Conservation (phyloP, 1,140 invertebrate genomes). For the Drosophila ercepeae region DNA sequence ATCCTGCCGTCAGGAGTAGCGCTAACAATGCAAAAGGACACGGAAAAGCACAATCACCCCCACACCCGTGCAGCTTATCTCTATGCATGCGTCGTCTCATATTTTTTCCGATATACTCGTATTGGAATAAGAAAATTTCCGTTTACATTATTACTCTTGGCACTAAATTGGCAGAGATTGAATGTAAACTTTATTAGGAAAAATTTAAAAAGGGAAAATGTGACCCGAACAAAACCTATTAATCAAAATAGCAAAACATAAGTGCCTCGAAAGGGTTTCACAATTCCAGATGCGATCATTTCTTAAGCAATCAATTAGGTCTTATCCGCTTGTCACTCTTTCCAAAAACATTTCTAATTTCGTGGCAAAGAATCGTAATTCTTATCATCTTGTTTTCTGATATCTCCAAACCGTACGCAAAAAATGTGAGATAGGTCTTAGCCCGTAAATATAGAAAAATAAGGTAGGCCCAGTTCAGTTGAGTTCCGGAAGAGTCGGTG, state of each 20-base stretch:
- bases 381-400: conserved; percentile 24
- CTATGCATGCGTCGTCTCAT: conserved; percentile 42
- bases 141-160: conserved; percentile 23
- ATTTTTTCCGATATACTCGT: conserved; percentile 47
- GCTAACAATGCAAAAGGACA: conserved; percentile 45
- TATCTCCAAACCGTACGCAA: conserved; percentile 12
- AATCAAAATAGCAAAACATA: background rate
- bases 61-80: conserved; percentile 23
- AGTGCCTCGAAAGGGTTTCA: conserved; percentile 3
- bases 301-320: background rate
- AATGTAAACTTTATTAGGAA: background rate
- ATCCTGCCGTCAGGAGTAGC: conserved; percentile 9
- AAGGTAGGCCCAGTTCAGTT: conserved; percentile 1
- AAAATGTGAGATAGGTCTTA: background rate
- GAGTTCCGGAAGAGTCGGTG: conserved; percentile 21
- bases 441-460: conserved; percentile 11
- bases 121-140: conserved; percentile 45
- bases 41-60: conserved; percentile 32
- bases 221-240: no score
- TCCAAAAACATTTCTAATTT: conserved; percentile 37
- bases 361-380: background rate
- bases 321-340: conserved; percentile 32
- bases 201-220: no score
- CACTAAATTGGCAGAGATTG: background rate
- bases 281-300: background rate